These are phyloP conservation scores for Neotoxoptera formosana DNA, from an alignment of 1,140 invertebrate genomes.

Conservation along the genomic window DNA sequence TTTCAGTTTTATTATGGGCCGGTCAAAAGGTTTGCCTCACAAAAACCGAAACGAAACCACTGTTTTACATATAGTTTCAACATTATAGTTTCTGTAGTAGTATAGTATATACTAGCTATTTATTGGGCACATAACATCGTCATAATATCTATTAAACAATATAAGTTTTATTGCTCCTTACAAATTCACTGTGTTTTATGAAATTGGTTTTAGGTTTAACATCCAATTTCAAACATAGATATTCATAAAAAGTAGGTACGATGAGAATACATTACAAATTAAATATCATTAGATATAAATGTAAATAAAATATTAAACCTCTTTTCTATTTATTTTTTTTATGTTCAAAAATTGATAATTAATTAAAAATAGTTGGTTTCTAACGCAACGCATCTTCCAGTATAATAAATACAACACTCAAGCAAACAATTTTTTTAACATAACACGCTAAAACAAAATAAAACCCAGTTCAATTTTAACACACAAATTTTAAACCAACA, in stretches of 20 bases:
- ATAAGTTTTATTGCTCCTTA: neutral
- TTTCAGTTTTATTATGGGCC: too few species aligned
- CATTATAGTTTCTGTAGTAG: too few species aligned
- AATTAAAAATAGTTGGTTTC: conserved; percentile 1
- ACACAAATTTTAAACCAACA: neutral
- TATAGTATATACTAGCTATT: neutral
- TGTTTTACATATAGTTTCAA: neutral
- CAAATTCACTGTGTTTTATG: neutral
- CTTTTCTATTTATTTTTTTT: neutral
- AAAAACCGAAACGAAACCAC: too few species aligned
- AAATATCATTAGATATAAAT: neutral
- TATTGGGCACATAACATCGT: too few species aligned
- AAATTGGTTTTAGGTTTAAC: neutral
- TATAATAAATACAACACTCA: neutral
- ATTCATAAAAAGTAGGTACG: neutral
- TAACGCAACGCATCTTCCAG: neutral
- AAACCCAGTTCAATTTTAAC: neutral
- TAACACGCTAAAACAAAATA: neutral
- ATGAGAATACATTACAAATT: too few species aligned
- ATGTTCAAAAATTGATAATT: neutral
- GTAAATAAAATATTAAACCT: neutral
- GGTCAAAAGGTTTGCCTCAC: too few species aligned
- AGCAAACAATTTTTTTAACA: neutral
- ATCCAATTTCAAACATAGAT: neutral
- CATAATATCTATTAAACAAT: too few species aligned